A percentile compares a stretch with the other conserved stretches of the same genome.
Conservation (phyloP, 1,140 invertebrate genomes). For the Listronotus oregonensis region DNA sequence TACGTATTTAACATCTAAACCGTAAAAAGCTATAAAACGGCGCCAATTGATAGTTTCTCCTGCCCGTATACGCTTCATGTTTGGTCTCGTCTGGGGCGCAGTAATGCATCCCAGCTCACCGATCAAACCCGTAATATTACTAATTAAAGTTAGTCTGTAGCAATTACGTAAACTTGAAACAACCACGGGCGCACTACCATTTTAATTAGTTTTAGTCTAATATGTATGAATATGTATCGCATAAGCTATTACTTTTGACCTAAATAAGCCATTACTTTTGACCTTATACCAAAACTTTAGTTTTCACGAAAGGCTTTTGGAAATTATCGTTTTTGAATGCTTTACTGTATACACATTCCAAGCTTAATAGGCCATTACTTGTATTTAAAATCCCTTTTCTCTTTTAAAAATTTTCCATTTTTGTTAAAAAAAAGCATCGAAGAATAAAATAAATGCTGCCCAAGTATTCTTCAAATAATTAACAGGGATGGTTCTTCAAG, state of each 20-base stretch:
- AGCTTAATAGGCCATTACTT: too few species aligned
- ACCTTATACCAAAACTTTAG: slow-evolving; percentile 10
- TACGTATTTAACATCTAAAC: too few species aligned
- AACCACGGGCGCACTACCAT: slow-evolving; percentile 20
- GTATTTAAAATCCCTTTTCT: too few species aligned
- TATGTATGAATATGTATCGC: slow-evolving; percentile 17
- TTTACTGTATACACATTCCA: too few species aligned
- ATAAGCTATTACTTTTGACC: slow-evolving; percentile 9
- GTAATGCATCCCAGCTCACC: slow-evolving; percentile 22
- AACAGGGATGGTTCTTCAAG: too few species aligned
- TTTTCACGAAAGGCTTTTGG: slow-evolving; percentile 4
- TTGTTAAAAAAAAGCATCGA: too few species aligned
- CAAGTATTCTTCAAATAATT: too few species aligned
- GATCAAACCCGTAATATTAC: slow-evolving; percentile 28
- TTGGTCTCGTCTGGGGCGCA: slow-evolving; percentile 1
- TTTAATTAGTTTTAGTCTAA: slow-evolving; percentile 26
- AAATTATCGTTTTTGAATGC: too few species aligned
- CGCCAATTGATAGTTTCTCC: neutral
- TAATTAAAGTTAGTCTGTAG: slow-evolving; percentile 26
- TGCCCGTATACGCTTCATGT: slow-evolving; percentile 14
- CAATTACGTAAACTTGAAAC: slow-evolving; percentile 28
- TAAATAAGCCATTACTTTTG: slow-evolving; percentile 9
- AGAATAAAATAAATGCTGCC: too few species aligned
- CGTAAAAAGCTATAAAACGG: too few species aligned
- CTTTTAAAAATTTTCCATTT: too few species aligned